A percentile compares a stretch with the other conserved stretches of the same genome.
Evolutionary conservation across 2,113 vertebrate genomes (phyloP).

Genomic region (Sprattus sprattus): DNA sequence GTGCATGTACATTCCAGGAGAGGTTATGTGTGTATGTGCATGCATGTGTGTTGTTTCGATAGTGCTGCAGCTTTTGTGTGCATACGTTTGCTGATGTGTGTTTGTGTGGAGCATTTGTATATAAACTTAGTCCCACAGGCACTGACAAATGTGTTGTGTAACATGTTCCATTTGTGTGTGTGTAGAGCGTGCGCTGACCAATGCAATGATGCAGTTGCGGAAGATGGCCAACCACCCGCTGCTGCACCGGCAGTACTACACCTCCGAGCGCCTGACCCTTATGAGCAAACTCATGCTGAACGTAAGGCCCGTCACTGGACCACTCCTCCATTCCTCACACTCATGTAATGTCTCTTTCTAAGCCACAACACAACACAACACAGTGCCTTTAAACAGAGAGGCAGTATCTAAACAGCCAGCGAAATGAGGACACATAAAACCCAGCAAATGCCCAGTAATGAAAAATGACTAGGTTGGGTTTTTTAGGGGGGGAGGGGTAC

Average conservation of each 20-base stretch:
- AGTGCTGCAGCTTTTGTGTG: not conserved
- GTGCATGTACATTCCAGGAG: not conserved
- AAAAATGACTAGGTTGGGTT: not conserved
- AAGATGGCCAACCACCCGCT: conserved; percentile 99
- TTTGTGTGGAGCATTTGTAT: not conserved
- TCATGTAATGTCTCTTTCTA: not conserved
- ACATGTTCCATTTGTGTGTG: not conserved
- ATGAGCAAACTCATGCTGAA: conserved; percentile 95
- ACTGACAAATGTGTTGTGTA: too few species aligned
- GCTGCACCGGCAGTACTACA: conserved; percentile 90
- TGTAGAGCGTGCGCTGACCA: conserved; percentile 84
- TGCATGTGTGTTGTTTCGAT: not conserved
- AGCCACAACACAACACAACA: not conserved
- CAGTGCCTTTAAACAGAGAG: not conserved
- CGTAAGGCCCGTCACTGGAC: conserved; percentile 60
- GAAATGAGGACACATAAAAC: not conserved
- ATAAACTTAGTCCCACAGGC: too few species aligned
- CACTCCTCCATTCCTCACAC: not conserved
- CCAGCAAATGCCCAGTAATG: not conserved
- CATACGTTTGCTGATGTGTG: not conserved
- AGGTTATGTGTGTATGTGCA: not conserved
- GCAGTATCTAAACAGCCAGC: not conserved
- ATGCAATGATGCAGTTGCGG: conserved; percentile 95
- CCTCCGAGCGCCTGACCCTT: conserved; percentile 79
- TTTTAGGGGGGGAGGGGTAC: not conserved